A percentile compares a stretch with the other conserved stretches of the same genome.
Conservation (phyloP, 2,797 vertebrate species). For the Crypturellus tataupa region DNA sequence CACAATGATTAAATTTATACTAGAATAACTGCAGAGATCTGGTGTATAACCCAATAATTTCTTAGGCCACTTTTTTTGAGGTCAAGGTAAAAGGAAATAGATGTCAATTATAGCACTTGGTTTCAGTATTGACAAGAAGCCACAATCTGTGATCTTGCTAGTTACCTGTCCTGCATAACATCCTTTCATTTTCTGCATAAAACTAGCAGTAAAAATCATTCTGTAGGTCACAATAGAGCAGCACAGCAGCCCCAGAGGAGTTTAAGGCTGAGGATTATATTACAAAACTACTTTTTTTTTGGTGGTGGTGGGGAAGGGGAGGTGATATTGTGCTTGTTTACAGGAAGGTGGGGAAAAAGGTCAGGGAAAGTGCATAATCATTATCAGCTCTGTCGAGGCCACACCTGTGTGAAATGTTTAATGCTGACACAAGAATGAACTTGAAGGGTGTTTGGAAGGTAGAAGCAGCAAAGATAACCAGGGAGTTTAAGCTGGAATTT, state of each 20-base stretch:
- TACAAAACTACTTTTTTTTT: constrained; percentile 31
- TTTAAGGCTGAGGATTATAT: constrained; percentile 57
- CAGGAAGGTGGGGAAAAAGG: constrained; percentile 80
- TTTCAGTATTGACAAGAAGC: constrained; percentile 64
- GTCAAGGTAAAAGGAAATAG: background rate
- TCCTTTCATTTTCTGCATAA: constrained; percentile 66
- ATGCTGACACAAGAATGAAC: constrained; percentile 81
- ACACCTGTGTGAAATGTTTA: constrained; percentile 76
- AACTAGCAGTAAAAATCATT: constrained; percentile 73
- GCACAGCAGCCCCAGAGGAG: constrained; percentile 12
- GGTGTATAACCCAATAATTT: constrained; percentile 43
- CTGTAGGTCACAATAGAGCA: constrained; percentile 54
- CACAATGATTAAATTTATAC: constrained; percentile 62
- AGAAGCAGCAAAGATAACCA: constrained; percentile 12
- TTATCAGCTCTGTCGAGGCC: constrained; percentile 76
- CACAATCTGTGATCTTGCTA: constrained; percentile 54
- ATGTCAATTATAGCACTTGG: constrained; percentile 45
- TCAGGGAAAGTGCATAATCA: constrained; percentile 81
- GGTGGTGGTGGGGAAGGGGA: background rate
- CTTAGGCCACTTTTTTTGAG: background rate
- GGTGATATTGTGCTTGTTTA: constrained; percentile 64
- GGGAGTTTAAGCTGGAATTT: constrained; percentile 31
- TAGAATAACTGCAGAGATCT: constrained; percentile 50
- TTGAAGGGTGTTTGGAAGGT: constrained; percentile 73
- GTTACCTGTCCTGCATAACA: constrained; percentile 8